Evolutionary conservation across 2,888 invertebrate genomes (phyloP), one percentile per base, ranked within the genome.

Genomic region (Micoletzkya japonica): DNA sequence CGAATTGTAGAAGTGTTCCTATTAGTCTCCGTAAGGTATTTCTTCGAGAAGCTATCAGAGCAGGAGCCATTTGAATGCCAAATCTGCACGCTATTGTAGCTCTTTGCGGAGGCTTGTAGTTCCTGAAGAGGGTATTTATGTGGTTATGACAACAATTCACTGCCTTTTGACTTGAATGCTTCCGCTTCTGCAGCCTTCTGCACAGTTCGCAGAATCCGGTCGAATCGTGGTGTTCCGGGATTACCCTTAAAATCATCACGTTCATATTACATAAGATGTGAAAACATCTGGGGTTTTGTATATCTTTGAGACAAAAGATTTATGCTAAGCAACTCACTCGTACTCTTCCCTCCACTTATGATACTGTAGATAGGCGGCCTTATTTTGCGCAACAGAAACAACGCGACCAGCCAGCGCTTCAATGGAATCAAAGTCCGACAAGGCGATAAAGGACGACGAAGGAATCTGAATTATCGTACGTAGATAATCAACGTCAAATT

Each of bases 291-390:
- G 26, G 6, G 28, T 1, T 28, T 1, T 30, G 30, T 50, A 20
- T 4, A 24, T 50, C 7, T 10, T 20, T 50, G 50, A 56, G 4
- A 56, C 26, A 56, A 56, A 4, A 30, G n/a, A n/a, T n/a, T n/a
- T n/a, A n/a, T n/a, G 24, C 24, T 3, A 2, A n/a, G 58, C 32
- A 2, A 20, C 68, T 68, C 30, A 74, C 78, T 73, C 70, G 64
- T 74, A 75, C 7, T 60, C 52, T 30, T 76, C 74, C 58, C 78
- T 71, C 78, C 78, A 78, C 34, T 71, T 50, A 49, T 78, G 78
- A 30, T 77, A 76, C 44, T 72, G 72, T 28, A 78, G 54, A 52
- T 76, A 78, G 3, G 59, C 52, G 3, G 63, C 68, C 61, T 77
- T 77, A 34, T 75, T 71, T 0, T n/a, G 44, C 2, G 71, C 70